A percentile compares a stretch with the other conserved stretches of the same genome.
These are phyloP conservation scores for Drosophila varians DNA, from an alignment of 1,140 invertebrate species.

Conservation along the genomic window DNA sequence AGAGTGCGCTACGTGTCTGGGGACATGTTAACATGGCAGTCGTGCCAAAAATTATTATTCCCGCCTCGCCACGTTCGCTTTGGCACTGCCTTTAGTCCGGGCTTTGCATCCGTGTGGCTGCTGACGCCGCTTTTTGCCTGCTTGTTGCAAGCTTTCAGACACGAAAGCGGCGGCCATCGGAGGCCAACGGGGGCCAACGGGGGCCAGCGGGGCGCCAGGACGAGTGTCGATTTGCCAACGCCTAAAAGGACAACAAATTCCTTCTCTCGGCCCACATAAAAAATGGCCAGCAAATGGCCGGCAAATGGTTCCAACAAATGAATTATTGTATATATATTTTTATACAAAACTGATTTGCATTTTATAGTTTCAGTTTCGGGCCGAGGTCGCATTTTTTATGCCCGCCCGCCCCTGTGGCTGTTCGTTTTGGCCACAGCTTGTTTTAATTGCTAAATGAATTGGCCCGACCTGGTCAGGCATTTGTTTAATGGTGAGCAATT, in stretches of 20 bases:
- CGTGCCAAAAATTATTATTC: constrained; percentile 83
- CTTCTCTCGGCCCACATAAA: constrained; percentile 49
- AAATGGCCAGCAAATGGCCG: constrained; percentile 65
- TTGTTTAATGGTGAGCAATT: constrained; percentile 73
- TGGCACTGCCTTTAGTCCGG: constrained; percentile 25
- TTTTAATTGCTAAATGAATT: constrained; percentile 80
- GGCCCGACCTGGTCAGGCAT: constrained; percentile 33
- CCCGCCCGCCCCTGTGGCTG: not conserved
- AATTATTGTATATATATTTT: constrained; percentile 63
- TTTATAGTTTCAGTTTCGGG: constrained; percentile 59
- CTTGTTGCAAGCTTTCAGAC: constrained; percentile 63
- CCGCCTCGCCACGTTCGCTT: constrained; percentile 60
- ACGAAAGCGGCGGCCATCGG: too few relatives aligned
- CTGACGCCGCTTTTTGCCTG: constrained; percentile 44
- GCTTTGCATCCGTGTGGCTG: constrained; percentile 22
- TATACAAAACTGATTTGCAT: constrained; percentile 67
- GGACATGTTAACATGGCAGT: constrained; percentile 83
- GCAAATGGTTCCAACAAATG: constrained; percentile 77
- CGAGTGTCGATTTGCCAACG: constrained; percentile 80
- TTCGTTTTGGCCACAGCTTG: constrained; percentile 61
- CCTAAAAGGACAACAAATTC: constrained; percentile 82
- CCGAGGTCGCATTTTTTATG: constrained; percentile 1
- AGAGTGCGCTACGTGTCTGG: constrained; percentile 68
- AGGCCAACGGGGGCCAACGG: too few relatives aligned
- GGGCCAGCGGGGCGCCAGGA: constrained; percentile 2